These are phyloP conservation scores for Rotaria sp. DNA, from an alignment of 2,888 invertebrate species.

Conservation along the genomic window DNA sequence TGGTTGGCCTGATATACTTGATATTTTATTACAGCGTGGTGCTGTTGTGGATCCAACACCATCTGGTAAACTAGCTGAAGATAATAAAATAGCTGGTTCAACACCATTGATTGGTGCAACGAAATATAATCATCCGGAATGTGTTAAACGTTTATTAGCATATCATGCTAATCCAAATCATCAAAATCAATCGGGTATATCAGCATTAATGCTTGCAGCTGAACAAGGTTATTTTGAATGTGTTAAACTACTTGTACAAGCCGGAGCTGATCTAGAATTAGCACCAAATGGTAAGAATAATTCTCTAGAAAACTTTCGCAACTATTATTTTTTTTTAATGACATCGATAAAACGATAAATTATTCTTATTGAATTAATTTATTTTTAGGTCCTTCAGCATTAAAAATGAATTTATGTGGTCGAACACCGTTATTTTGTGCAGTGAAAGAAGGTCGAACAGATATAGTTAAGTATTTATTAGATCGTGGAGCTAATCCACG, in stretches of 20 bases:
- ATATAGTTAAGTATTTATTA: slow-evolving; percentile 38
- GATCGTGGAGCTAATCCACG: slow-evolving; percentile 34
- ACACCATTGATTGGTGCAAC: slow-evolving; percentile 40
- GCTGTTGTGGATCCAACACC: slow-evolving; percentile 37
- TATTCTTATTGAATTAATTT: too few species aligned
- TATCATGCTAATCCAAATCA: slow-evolving; percentile 39
- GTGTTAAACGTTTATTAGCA: slow-evolving; percentile 31
- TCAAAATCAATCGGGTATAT: slow-evolving; percentile 39
- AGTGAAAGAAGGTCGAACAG: slow-evolving; percentile 39
- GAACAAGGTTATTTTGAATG: slow-evolving; percentile 39
- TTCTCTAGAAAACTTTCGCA: too few species aligned
- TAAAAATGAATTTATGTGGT: slow-evolving; percentile 39
- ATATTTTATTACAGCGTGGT: slow-evolving; percentile 33
- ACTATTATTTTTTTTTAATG: too few species aligned
- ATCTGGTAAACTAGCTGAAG: slow-evolving; percentile 36
- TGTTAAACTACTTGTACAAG: slow-evolving; percentile 33
- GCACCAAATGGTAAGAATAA: slow-evolving; percentile 31
- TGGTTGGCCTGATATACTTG: slow-evolving; percentile 39
- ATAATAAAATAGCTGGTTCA: slow-evolving; percentile 38
- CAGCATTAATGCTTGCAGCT: slow-evolving; percentile 40
- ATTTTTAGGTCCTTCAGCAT: neutral
- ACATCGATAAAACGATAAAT: too few species aligned
- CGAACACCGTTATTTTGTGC: slow-evolving; percentile 40
- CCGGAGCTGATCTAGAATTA: slow-evolving; percentile 32
- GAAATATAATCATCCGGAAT: slow-evolving; percentile 40